These are phyloP conservation scores for Cirrhinus mrigala DNA, from an alignment of 2,797 vertebrate genomes.

Conservation along the genomic window DNA sequence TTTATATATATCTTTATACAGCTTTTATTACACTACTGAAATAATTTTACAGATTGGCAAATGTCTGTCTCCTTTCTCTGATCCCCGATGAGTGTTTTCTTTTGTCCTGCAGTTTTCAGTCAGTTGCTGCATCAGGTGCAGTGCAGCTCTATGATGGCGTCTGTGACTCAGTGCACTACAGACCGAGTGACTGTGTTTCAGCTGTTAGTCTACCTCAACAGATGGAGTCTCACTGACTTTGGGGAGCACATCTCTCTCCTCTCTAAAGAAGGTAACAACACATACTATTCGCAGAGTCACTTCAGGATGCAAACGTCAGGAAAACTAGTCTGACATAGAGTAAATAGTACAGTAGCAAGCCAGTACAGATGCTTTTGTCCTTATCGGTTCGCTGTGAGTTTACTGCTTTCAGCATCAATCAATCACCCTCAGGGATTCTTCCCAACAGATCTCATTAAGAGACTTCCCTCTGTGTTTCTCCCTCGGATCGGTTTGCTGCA, in stretches of 20 bases:
- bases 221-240: slow-evolving; percentile 81
- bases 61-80: neutral
- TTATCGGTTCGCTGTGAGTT: neutral
- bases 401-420: slow-evolving; percentile 2
- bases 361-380: neutral
- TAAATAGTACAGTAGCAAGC: neutral
- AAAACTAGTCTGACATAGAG: slow-evolving; percentile 8
- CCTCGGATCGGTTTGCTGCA: slow-evolving; percentile 67
- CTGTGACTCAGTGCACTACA: slow-evolving; percentile 64
- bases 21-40: too few species aligned
- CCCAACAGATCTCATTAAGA: slow-evolving; percentile 31
- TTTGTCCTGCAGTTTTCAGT: slow-evolving; percentile 77
- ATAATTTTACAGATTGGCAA: neutral
- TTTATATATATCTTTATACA: too few species aligned
- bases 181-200: slow-evolving; percentile 88
- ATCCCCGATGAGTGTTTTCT: neutral
- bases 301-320: neutral
- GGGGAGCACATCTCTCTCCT: slow-evolving; percentile 88
- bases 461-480: slow-evolving; percentile 6
- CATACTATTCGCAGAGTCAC: neutral
- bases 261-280: slow-evolving; percentile 87
- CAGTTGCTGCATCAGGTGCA: slow-evolving; percentile 87
- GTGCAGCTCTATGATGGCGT: slow-evolving; percentile 75
- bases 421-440: slow-evolving; percentile 12
- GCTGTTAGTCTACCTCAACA: slow-evolving; percentile 86